Percentiles rank a stretch among this genome's conserved stretches.
Conservation (phyloP, 2,113 vertebrate genomes). For the Sigmodon hispidus region DNA sequence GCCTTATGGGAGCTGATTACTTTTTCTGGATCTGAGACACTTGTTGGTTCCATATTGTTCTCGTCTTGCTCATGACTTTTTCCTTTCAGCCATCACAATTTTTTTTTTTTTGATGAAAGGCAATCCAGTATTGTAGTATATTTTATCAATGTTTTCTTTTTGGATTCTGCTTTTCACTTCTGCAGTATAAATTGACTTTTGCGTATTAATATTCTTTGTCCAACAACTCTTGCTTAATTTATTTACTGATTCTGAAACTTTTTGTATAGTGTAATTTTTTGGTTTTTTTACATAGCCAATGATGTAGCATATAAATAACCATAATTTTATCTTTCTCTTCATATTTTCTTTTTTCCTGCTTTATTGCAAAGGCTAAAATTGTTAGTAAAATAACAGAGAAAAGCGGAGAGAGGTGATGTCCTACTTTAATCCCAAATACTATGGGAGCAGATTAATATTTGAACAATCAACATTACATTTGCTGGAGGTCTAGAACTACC, state of each 20-base stretch:
- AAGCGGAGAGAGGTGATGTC: background rate
- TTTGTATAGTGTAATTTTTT: background rate
- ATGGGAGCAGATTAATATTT: background rate
- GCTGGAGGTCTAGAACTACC: background rate
- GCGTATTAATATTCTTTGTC: background rate
- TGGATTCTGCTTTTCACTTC: slow-evolving; percentile 28
- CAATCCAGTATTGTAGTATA: background rate
- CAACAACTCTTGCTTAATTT: background rate
- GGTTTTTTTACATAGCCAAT: background rate
- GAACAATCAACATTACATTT: background rate
- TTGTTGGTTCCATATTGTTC: background rate
- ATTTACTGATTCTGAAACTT: slow-evolving; percentile 18
- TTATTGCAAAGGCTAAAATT: slow-evolving; percentile 46
- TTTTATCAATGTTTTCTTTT: background rate
- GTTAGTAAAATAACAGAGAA: background rate
- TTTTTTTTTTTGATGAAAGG: background rate
- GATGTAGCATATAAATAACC: background rate
- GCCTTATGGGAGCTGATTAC: background rate
- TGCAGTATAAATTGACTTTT: background rate
- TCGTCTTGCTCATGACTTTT: background rate
- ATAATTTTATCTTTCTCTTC: background rate
- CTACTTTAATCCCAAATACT: background rate
- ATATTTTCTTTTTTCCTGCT: slow-evolving; percentile 30
- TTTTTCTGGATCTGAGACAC: background rate
- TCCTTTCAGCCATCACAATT: background rate